Conservation (phyloP, 2,888 invertebrate genomes). For the Machimus rusticus region DNA sequence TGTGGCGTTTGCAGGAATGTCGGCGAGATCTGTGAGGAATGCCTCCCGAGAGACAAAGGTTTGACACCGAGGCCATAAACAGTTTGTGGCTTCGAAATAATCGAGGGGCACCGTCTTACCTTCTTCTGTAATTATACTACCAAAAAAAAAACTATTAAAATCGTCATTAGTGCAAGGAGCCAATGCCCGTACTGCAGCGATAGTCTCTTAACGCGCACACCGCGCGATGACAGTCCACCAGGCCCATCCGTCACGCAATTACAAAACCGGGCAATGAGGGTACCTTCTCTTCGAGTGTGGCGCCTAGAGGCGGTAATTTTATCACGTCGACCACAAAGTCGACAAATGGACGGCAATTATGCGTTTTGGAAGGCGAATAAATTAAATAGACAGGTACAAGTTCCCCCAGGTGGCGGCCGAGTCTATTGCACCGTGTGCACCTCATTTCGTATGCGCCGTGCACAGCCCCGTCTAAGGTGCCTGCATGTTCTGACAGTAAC, state of each 20-base stretch:
- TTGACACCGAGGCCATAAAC: not conserved
- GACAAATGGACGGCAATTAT: conserved; percentile 43
- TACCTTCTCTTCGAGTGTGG: conserved; percentile 17
- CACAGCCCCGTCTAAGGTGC: not conserved
- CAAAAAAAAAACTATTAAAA: conserved; percentile 36
- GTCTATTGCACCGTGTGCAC: conserved; percentile 26
- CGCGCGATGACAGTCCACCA: conserved; percentile 1
- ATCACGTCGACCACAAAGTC: conserved; percentile 41
- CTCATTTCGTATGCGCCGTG: conserved; percentile 28
- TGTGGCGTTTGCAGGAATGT: conserved; percentile 32
- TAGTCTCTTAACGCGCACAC: not conserved
- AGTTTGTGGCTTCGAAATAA: not conserved
- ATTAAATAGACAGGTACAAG: conserved; percentile 32
- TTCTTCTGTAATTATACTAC: conserved; percentile 9
- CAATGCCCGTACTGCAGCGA: not conserved
- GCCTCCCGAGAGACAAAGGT: not conserved
- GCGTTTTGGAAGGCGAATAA: conserved; percentile 38
- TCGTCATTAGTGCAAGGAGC: conserved; percentile 1
- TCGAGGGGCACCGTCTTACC: not conserved
- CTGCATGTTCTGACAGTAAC: conserved; percentile 33
- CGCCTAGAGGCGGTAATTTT: conserved; percentile 43
- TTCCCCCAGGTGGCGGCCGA: not conserved
- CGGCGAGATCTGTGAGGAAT: conserved; percentile 28
- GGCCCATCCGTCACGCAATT: conserved; percentile 30
- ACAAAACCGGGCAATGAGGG: conserved; percentile 12